Evolutionary conservation across 2,888 invertebrate species (phyloP), one percentile per base, ranked within the genome.

Genomic region (Venustoraphidia nigricollis): DNA sequence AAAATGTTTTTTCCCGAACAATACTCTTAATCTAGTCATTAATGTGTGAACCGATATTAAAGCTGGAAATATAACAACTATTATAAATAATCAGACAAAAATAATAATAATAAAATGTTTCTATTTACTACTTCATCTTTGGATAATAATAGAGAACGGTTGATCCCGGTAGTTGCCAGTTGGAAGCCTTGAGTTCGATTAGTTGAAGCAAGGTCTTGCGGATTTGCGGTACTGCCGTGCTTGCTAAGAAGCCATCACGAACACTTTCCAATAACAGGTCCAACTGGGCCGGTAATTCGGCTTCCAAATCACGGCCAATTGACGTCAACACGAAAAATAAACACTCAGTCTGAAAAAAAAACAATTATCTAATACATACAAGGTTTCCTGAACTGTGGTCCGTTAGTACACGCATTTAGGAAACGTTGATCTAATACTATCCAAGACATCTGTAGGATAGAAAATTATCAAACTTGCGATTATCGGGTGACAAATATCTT

Each of bases 121-220:
- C 27, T 27, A 27, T 27, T 27, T 27, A 6, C 62, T 57, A 68
- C 53, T 67, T 67, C 52, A 66, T 65, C 55, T 67, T 63, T 46
- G 85, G 85, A 66, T 85, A 85, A 69, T 93, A 93, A 67, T 92
- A 93, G 49, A 89, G 78, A 47, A 92, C 86, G 4, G 92, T 88
- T 44, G 88, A 85, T 48, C 90, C 89, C 14, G 90, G 86, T 54
- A 93, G 75, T 64, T 89, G 87, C 92, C 92, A 93, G 65, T 86
- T 82, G 1, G 88, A 86, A 2, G 92, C 91, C 66, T 89, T 87
- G 49, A 92, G 73, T 66, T 93, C 93, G 56, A 93, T 90, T 49
- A 93, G 73, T 67, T 93, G 92, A 53, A 92, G 73, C 50, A 93
- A 72, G 2, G 89, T 90, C 63, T 88, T 85, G 56, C 87, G 79